A percentile compares a stretch with the other conserved stretches of the same genome.
Conservation (phyloP, 2,888 invertebrate species). For the Criorhina ranunculi region DNA sequence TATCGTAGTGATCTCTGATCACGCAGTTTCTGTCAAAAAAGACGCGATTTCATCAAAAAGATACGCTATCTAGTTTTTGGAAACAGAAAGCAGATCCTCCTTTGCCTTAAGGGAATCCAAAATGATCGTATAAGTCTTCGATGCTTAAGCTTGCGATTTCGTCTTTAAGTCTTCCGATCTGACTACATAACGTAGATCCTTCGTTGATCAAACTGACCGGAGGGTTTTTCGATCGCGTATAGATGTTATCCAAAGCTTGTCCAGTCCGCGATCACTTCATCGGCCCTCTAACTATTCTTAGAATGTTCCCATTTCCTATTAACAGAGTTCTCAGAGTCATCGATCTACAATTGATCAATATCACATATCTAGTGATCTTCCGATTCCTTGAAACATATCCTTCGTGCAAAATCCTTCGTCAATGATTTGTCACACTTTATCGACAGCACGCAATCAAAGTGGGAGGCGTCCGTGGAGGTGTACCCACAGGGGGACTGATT, state of each 20-base stretch:
- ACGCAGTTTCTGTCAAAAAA: no score
- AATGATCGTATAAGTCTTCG: no score
- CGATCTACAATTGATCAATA: neutral
- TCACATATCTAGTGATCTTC: neutral
- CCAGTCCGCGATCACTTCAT: neutral
- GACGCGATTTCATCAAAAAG: no score
- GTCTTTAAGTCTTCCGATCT: no score
- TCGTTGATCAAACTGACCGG: neutral
- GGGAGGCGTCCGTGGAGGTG: constrained; percentile 47
- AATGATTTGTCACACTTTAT: constrained; percentile 48
- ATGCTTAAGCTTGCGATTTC: no score
- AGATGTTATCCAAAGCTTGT: no score
- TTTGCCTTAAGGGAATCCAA: no score
- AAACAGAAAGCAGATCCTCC: no score
- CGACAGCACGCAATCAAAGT: constrained; percentile 56
- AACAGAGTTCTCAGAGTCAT: neutral
- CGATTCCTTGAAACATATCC: neutral
- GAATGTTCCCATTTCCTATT: neutral
- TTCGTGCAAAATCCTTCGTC: neutral
- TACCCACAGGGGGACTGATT: constrained; percentile 22
- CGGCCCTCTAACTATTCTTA: neutral
- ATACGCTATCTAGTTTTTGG: no score
- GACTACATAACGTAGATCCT: no score
- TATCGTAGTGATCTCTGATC: no score
- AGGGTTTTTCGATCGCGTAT: neutral